Evolutionary conservation across 1,140 invertebrate genomes (phyloP).

Genomic region (Nilaparvata lugens): DNA sequence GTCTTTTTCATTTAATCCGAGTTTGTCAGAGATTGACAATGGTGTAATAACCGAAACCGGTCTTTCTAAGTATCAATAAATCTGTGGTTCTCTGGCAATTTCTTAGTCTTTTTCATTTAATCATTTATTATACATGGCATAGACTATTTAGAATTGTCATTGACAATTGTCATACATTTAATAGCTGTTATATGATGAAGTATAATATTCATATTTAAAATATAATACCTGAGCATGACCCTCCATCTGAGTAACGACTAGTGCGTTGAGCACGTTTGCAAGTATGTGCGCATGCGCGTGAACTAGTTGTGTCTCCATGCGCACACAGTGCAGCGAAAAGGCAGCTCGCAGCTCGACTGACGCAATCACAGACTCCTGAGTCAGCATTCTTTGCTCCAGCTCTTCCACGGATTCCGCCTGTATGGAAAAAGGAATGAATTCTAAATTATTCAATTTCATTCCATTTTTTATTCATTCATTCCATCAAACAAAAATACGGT

Average conservation of each 20-base stretch:
- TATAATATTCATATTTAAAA: background rate
- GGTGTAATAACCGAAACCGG: too few relatives aligned
- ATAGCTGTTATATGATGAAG: too few relatives aligned
- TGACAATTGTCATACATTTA: too few relatives aligned
- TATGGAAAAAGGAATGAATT: conserved; percentile 17
- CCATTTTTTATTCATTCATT: too few relatives aligned
- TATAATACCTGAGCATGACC: conserved; percentile 49
- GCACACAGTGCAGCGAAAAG: conserved; percentile 59
- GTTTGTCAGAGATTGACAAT: too few relatives aligned
- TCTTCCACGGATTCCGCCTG: conserved; percentile 56
- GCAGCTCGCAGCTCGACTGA: conserved; percentile 61
- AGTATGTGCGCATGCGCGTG: conserved; percentile 58
- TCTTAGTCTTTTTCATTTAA: too few relatives aligned
- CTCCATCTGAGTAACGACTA: conserved; percentile 50
- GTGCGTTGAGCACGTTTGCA: conserved; percentile 48
- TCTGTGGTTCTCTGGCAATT: too few relatives aligned
- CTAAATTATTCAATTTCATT: too few relatives aligned
- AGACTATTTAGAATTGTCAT: too few relatives aligned
- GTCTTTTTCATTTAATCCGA: too few relatives aligned
- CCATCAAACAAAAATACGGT: too few relatives aligned
- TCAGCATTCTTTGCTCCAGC: conserved; percentile 56
- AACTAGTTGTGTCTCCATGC: conserved; percentile 63
- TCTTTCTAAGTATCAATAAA: background rate
- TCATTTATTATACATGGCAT: too few relatives aligned
- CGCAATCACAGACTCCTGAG: conserved; percentile 58